Percentiles rank a stretch among this genome's conserved stretches.
phyloP scores from a whole-genome alignment of 2,797 vertebrate species.

The Meriones psammophilus region DNA sequence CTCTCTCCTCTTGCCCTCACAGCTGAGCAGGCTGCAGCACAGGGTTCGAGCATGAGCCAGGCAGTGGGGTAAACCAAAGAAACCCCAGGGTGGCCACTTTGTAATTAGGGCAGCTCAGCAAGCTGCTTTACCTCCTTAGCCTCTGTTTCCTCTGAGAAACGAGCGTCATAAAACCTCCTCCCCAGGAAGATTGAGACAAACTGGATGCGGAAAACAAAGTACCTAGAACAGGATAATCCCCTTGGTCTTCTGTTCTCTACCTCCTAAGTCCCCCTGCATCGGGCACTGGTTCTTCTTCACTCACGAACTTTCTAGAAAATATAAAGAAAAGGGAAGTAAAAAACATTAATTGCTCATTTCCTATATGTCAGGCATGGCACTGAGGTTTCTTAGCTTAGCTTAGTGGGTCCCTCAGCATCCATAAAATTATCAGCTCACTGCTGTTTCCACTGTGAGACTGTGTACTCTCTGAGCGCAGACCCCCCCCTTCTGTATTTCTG shows the following conservation, averaged over 20 bases:
- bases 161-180: not conserved
- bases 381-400: too few species aligned
- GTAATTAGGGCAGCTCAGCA: not conserved
- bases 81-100: not conserved
- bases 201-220: not conserved
- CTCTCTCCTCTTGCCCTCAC: not conserved
- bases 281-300: not conserved
- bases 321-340: not conserved
- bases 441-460: not conserved
- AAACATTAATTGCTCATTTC: too few species aligned
- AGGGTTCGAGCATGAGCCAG: not conserved
- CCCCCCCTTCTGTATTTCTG: not conserved
- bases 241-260: not conserved
- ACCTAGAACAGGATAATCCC: not conserved
- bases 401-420: too few species aligned
- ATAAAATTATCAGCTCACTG: not conserved
- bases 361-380: not conserved
- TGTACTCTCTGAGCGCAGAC: not conserved
- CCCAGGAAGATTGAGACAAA: not conserved
- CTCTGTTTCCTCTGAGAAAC: slow-evolving; percentile 28
- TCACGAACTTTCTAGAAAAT: not conserved
- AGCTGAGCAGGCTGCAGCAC: not conserved
- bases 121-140: not conserved
- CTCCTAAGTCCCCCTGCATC: not conserved
- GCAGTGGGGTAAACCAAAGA: not conserved